Evolutionary conservation across 2,797 vertebrate species (phyloP), one percentile per base, ranked within the genome.

Genomic region (Lepus oiostolus): DNA sequence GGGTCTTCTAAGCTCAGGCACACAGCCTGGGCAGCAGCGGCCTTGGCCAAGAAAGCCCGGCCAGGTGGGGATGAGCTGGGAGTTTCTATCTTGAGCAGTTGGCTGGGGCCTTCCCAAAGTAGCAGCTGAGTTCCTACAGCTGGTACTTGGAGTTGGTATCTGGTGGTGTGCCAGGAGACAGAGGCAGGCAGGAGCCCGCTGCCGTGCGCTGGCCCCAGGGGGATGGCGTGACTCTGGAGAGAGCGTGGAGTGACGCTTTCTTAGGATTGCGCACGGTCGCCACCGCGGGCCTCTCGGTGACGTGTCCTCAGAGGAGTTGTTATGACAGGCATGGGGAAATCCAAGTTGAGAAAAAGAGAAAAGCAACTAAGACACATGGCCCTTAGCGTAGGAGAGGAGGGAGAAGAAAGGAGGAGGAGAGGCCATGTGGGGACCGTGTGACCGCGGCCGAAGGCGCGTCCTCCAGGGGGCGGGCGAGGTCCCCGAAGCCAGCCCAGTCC

Each of bases 331-430:
- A 4, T 54, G 32, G 60, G 54, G 30, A 70, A 79, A 71, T 92
- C 38, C 63, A 90, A 80, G n/a, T 88, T 62, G 90, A 92, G 94
- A 67, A 80, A 60, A 74, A 88, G 71, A 70, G 67, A 90, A 90
- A 94, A 65, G 7, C 30, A 84, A 58, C 91, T 4, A 63, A 68
- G 52, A 60, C 22, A 32, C 60, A 30, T 67, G 38, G 72, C 24
- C 30, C 54, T 83, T 28, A 58, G 54, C 19, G 14, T 71, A 24
- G 74, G 62, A 80, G 58, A 70, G 32, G 80, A 65, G 16, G 50
- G 16, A 13, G 68, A 38, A 70, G 54, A 19, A 28, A 68, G 63
- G 2, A 16, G 58, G 35, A 58, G 4, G 74, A 42, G 16, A 52
- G 50, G 58, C 30, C 7, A 50, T 4, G 28, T 47, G 42, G 42